Conservation (phyloP, 1,140 invertebrate species). For the Episyrphus balteatus region DNA sequence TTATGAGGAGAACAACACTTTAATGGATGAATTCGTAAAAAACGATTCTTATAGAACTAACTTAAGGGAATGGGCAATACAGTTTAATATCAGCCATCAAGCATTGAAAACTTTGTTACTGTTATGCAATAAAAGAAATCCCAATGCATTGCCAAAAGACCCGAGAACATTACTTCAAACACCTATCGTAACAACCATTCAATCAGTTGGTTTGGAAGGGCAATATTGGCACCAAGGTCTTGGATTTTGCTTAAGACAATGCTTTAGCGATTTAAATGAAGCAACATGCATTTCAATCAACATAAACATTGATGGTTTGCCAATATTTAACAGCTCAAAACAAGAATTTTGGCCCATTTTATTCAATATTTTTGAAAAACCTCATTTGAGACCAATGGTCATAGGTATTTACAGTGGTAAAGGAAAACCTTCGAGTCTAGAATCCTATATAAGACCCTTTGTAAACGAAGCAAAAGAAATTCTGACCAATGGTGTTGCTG, state of each 20-base stretch:
- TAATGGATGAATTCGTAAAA: too few species aligned
- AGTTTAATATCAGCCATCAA: neutral
- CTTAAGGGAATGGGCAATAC: neutral
- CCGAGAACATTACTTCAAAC: neutral
- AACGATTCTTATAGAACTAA: too few species aligned
- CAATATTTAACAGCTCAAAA: conserved; percentile 16
- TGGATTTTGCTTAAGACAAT: too few species aligned
- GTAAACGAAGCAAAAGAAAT: conserved; percentile 7
- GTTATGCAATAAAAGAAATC: neutral
- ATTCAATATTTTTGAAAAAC: conserved; percentile 11
- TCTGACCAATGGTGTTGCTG: neutral
- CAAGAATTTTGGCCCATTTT: conserved; percentile 21
- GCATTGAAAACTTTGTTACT: neutral
- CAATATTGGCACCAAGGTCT: neutral
- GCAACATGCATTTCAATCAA: conserved; percentile 3
- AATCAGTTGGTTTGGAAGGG: neutral
- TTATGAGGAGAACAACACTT: too few species aligned
- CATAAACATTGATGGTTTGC: conserved; percentile 14
- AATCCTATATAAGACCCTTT: conserved; percentile 7
- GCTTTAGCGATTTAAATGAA: neutral
- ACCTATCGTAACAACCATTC: neutral
- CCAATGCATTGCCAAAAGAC: neutral
- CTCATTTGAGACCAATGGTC: neutral
- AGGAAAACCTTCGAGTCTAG: conserved; percentile 9
- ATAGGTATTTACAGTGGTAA: conserved; percentile 12